Percentiles rank a stretch among this genome's conserved stretches.
Evolutionary conservation across 1,140 invertebrate species (phyloP).

Genomic region (Arctopsyche grandis): DNA sequence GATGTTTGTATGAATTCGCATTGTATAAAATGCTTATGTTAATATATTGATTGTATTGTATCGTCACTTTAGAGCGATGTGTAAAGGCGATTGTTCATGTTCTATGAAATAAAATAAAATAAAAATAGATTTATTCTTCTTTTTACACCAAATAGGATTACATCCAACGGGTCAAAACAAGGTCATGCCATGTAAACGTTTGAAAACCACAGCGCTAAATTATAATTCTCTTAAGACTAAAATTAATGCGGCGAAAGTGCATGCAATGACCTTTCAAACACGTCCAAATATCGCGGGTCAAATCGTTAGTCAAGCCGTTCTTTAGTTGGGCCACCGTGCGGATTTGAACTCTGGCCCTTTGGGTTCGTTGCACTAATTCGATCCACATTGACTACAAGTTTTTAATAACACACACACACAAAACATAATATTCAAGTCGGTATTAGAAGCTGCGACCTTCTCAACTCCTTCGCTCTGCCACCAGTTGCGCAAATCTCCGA

Average conservation of each 20-base stretch:
- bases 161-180: too few species aligned
- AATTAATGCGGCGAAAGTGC: conserved; percentile 5
- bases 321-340: not conserved
- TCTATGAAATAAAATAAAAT: too few species aligned
- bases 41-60: too few species aligned
- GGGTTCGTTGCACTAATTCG: conserved; percentile 13
- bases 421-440: not conserved
- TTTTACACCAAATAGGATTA: too few species aligned
- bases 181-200: too few species aligned
- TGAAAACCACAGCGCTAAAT: too few species aligned
- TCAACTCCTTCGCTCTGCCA: conserved; percentile 5
- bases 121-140: too few species aligned
- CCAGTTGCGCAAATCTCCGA: conserved; percentile 13
- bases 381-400: not conserved
- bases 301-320: not conserved
- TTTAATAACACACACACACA: not conserved
- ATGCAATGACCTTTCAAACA: not conserved
- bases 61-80: too few species aligned
- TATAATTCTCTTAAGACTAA: not conserved
- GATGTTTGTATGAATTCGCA: too few species aligned
- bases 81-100: too few species aligned
- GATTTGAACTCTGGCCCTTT: conserved; percentile 36
- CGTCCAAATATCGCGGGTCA: not conserved
- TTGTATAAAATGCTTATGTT: too few species aligned
- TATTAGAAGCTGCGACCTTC: conserved; percentile 29